Evolutionary conservation across 2,113 vertebrate species (phyloP).

Genomic region (Melanocharis versteri): DNA sequence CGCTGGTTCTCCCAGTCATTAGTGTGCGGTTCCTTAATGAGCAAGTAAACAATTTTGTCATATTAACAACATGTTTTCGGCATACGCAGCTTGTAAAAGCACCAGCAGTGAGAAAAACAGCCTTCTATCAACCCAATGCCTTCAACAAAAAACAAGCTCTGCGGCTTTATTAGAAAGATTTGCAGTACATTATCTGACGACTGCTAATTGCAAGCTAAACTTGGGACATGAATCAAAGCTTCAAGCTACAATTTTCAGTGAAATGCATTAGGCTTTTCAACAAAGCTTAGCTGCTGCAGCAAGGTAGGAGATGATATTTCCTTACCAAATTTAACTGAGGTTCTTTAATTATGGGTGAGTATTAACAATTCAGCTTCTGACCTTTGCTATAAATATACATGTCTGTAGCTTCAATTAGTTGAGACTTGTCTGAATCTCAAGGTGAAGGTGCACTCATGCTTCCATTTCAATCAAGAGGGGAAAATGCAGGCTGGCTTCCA

Average conservation of each 20-base stretch:
- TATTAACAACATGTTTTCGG: neutral
- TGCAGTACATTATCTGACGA: slow-evolving; percentile 31
- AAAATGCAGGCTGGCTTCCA: neutral
- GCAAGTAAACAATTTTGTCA: slow-evolving; percentile 15
- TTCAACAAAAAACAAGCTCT: neutral
- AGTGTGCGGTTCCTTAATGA: neutral
- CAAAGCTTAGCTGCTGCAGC: neutral
- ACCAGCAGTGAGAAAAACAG: neutral
- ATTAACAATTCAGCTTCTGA: neutral
- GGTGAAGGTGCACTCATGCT: neutral
- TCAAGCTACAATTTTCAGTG: slow-evolving; percentile 15
- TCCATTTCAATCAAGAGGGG: neutral
- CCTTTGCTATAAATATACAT: neutral
- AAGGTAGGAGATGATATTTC: neutral
- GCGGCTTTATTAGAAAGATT: slow-evolving; percentile 39
- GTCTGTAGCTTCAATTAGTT: neutral
- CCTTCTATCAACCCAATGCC: neutral
- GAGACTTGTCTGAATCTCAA: neutral
- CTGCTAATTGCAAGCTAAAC: slow-evolving; percentile 38
- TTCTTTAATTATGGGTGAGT: slow-evolving; percentile 2
- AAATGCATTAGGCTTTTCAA: neutral
- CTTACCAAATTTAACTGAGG: neutral
- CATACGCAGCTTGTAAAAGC: neutral
- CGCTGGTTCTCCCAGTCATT: neutral
- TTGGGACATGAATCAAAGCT: neutral